Evolutionary conservation across 2,797 vertebrate genomes (phyloP).

Genomic region (Margarornis squamiger): DNA sequence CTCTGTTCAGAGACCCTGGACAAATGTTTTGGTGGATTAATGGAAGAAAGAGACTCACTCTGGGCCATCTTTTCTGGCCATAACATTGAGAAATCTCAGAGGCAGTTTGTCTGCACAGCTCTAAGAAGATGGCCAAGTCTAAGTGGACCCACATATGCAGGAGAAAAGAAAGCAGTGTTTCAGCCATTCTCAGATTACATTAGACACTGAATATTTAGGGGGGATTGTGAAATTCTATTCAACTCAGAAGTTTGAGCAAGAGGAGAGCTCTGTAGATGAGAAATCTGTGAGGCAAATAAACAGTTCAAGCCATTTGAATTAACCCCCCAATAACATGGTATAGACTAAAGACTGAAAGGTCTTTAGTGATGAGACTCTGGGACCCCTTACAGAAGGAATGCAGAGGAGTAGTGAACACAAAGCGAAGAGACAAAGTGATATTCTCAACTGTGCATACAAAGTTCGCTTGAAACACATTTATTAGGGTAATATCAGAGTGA

Average conservation of each 20-base stretch:
- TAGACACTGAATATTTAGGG: neutral
- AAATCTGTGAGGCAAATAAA: neutral
- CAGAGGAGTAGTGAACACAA: neutral
- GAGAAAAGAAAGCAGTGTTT: neutral
- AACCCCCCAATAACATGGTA: neutral
- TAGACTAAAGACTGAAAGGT: neutral
- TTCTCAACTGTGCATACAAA: neutral
- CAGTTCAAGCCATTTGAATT: neutral
- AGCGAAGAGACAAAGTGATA: neutral
- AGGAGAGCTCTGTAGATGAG: neutral
- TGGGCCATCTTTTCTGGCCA: neutral
- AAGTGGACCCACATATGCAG: neutral
- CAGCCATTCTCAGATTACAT: neutral
- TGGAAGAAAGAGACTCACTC: neutral
- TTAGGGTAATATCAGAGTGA: neutral
- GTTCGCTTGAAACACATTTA: neutral
- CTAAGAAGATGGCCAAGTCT: neutral
- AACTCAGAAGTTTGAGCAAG: neutral
- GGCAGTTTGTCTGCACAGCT: neutral
- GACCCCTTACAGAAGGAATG: neutral
- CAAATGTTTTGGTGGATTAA: neutral
- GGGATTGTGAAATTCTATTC: neutral
- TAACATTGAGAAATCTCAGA: neutral
- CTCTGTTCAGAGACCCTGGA: neutral
- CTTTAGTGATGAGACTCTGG: neutral